Evolutionary conservation across 2,888 invertebrate genomes (phyloP), one percentile per base, ranked within the genome.

Genomic region (Hirtodrosophila cameraria): DNA sequence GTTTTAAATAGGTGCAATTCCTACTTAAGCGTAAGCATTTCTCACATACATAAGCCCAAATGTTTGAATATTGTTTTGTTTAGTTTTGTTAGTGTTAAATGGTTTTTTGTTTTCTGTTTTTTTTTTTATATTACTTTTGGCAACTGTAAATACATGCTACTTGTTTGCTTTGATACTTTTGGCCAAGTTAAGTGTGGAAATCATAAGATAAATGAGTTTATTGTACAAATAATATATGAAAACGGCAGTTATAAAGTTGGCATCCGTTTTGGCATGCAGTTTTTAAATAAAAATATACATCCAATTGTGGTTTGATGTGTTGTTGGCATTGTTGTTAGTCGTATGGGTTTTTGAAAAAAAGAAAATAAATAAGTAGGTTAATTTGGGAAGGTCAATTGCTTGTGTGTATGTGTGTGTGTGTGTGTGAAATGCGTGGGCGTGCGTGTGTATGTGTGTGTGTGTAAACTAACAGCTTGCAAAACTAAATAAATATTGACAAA

Each of bases 11-110:
- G 42, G 69, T 67, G 68, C 65, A 69, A 57, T 68, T 74, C 78
- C 75, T 80, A 83, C 62, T 73, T 73, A 77, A 66, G 80, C 74
- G 50, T 45, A 68, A 64, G 58, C 84, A 59, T 74, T 62, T 58
- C 45, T 41, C 52, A 23, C 25, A 15, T n/a, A 30, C 11, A 31
- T 9, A 8, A 27, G 35, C 38, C 28, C 50, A 33, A 49, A 45
- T 23, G 49, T 27, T 60, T 30, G 48, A 11, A 23, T 41, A n/a
- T n/a, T n/a, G n/a, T n/a, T n/a, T n/a, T 54, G 12, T 30, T 53
- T 53, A 27, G 30, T 50, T 42, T 36, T 52, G 15, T 36, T 27
- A 39, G 45, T 48, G 8, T 45, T 36, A 39, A 41, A 33, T 35
- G 18, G 30, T 31, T 60, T 30, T 58, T 43, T 31, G 8, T 53